A percentile compares a stretch with the other conserved stretches of the same genome.
Evolutionary conservation across 2,888 invertebrate genomes (phyloP).

Genomic region (Luffia ferchaultella): DNA sequence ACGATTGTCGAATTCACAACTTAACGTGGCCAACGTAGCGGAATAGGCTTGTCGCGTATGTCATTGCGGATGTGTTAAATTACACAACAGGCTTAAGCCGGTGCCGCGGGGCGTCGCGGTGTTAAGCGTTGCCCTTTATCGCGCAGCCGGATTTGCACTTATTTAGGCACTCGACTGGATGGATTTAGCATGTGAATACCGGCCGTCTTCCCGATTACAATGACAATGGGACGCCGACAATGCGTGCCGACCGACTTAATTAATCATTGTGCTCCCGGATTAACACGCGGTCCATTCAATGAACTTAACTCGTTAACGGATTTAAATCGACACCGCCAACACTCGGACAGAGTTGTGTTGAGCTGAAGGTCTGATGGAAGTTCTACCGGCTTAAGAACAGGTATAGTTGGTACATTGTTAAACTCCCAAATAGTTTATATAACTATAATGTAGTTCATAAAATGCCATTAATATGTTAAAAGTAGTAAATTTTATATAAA

Average conservation of each 20-base stretch:
- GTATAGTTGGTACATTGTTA: too few species aligned
- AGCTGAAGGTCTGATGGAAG: background rate
- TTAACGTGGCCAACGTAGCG: too few species aligned
- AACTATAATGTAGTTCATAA: too few species aligned
- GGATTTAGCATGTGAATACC: constrained; percentile 39
- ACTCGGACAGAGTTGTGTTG: background rate
- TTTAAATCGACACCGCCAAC: constrained; percentile 31
- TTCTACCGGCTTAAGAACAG: too few species aligned
- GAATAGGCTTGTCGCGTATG: background rate
- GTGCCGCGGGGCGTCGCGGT: background rate
- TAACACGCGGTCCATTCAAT: constrained; percentile 37
- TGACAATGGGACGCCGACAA: constrained; percentile 30
- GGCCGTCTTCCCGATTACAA: constrained; percentile 40
- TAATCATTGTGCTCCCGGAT: constrained; percentile 58
- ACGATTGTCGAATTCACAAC: too few species aligned
- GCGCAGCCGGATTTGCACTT: constrained; percentile 3
- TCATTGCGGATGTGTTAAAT: background rate
- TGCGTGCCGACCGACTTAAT: constrained; percentile 38
- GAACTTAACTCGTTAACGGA: constrained; percentile 38
- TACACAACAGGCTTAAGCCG: background rate
- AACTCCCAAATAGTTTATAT: too few species aligned
- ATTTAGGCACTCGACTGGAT: constrained; percentile 2
- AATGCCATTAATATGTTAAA: too few species aligned
- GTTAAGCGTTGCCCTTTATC: constrained; percentile 2
- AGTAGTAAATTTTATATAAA: too few species aligned